Evolutionary conservation across 2,888 invertebrate species (phyloP).

Genomic region (Nycteola revayana): DNA sequence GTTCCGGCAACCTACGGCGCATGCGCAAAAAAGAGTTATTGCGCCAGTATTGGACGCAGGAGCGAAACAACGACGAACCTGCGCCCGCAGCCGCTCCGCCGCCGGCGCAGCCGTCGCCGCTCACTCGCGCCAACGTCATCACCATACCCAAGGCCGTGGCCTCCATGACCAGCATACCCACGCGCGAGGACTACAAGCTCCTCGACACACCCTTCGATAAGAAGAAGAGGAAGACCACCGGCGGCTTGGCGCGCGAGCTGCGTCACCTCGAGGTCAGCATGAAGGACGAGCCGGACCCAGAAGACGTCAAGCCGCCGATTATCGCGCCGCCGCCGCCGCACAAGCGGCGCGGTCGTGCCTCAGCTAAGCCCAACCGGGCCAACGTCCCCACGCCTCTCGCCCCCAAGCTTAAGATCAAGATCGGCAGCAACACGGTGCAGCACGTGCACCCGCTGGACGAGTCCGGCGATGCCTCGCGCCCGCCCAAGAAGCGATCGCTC

Average conservation of each 20-base stretch:
- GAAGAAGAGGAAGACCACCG: conserved; percentile 83
- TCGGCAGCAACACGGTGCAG: conserved; percentile 83
- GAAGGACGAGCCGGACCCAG: conserved; percentile 79
- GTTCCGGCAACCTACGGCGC: conserved; percentile 89
- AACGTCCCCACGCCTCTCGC: conserved; percentile 60
- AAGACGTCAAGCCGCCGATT: conserved; percentile 34
- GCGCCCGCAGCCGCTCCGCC: conserved; percentile 68
- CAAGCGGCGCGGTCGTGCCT: conserved; percentile 58
- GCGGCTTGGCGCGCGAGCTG: conserved; percentile 82
- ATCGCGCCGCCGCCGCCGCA: conserved; percentile 8
- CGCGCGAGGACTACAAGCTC: conserved; percentile 90
- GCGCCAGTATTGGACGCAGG: conserved; percentile 90
- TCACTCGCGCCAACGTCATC: conserved; percentile 86
- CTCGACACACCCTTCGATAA: conserved; percentile 86
- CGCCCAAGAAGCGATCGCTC: conserved; percentile 90
- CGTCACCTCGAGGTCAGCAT: conserved; percentile 83
- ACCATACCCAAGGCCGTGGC: conserved; percentile 95
- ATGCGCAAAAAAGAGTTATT: conserved; percentile 95
- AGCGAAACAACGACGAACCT: conserved; percentile 92
- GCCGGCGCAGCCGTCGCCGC: conserved; percentile 81
- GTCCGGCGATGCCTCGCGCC: conserved; percentile 62
- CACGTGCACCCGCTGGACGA: conserved; percentile 45
- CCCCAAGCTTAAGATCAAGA: conserved; percentile 91
- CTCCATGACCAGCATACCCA: conserved; percentile 93
- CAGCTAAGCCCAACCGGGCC: conserved; percentile 47